Evolutionary conservation across 2,888 invertebrate genomes (phyloP).

Genomic region (Gastrophysa polygoni): DNA sequence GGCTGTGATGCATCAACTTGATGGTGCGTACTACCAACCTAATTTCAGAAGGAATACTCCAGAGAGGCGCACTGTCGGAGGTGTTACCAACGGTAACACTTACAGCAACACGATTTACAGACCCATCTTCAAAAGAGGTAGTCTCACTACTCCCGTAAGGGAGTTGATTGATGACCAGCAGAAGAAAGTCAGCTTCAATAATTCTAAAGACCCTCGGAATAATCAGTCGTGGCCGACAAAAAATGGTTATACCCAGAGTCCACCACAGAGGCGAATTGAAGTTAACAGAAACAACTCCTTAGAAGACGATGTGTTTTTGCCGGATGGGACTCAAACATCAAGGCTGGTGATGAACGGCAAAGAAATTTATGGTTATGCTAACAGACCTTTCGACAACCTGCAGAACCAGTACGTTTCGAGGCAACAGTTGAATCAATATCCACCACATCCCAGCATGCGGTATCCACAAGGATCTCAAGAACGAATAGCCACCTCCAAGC

Average conservation of each 20-base stretch:
- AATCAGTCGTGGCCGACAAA: slow-evolving; percentile 59
- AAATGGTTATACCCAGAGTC: slow-evolving; percentile 57
- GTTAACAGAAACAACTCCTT: slow-evolving; percentile 39
- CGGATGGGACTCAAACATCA: slow-evolving; percentile 29
- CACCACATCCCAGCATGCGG: slow-evolving; percentile 26
- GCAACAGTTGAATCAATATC: slow-evolving; percentile 25
- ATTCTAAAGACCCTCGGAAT: slow-evolving; percentile 29
- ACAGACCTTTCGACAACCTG: slow-evolving; percentile 19
- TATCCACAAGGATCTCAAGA: slow-evolving; percentile 18
- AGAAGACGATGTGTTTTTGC: slow-evolving; percentile 54
- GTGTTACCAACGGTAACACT: slow-evolving; percentile 23
- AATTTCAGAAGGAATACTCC: slow-evolving; percentile 43
- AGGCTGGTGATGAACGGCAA: slow-evolving; percentile 20
- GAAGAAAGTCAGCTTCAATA: slow-evolving; percentile 61
- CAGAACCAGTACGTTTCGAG: slow-evolving; percentile 26
- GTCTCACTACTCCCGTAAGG: slow-evolving; percentile 53
- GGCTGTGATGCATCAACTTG: slow-evolving; percentile 32
- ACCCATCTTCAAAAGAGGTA: slow-evolving; percentile 64
- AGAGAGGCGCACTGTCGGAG: slow-evolving; percentile 44
- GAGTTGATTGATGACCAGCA: slow-evolving; percentile 51
- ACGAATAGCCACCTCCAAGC: slow-evolving; percentile 9
- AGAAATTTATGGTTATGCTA: slow-evolving; percentile 31
- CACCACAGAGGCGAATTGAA: slow-evolving; percentile 51
- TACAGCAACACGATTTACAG: slow-evolving; percentile 41
- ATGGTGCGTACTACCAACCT: slow-evolving; percentile 25